Base-by-base conservation (phyloP, 2,797 vertebrate species). In the Tadarida brasiliensis region DNA sequence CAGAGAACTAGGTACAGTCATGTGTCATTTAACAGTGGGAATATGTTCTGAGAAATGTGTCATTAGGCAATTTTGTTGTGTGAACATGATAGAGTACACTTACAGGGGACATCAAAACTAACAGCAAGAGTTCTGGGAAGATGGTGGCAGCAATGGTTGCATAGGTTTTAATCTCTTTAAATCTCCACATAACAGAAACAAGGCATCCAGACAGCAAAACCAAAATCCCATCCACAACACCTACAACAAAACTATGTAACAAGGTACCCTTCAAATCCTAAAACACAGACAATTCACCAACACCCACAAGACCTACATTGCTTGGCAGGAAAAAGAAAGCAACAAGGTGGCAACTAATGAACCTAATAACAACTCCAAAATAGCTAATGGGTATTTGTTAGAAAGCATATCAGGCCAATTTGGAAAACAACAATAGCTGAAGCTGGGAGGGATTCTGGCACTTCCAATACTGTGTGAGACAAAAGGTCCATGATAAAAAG, bases 201-300 rank as follows among this genome's bases (percentile, higher is more conserved):
- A 11, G 47, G 35, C 33, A 85, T 81, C 49, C 44, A 65, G 22
- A 85, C 3, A 74, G 24, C 33, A 86, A 92, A 74, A 59, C 67
- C 73, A 96, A 94, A 92, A 85, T 47, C 17, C 63, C 28, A 85
- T 12, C n/a, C 20, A 59, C 7, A 59, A 65, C 20, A 83, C 35
- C 87, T 71, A 85, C 17, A 91, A 92, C 49, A 74, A 67, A 88
- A 95, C 57, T 67, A 51, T 63, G 30, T 65, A 35, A 77, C 89
- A 81, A 67, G 22, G 15, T 92, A 86, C 28, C 65, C 51, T 30
- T 81, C 59, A 92, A 73, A 81, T 20, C 19, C 59, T 59, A 82
- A 92, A 90, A 68, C 4, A 11, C 51, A 39, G 84, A 71, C 80
- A 89, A 89, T 80, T 85, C 78, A 54, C 73, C 17, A 73, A 78